These are phyloP conservation scores for Pangasius djambal DNA, from an alignment of 2,797 vertebrate species.

Conservation along the genomic window DNA sequence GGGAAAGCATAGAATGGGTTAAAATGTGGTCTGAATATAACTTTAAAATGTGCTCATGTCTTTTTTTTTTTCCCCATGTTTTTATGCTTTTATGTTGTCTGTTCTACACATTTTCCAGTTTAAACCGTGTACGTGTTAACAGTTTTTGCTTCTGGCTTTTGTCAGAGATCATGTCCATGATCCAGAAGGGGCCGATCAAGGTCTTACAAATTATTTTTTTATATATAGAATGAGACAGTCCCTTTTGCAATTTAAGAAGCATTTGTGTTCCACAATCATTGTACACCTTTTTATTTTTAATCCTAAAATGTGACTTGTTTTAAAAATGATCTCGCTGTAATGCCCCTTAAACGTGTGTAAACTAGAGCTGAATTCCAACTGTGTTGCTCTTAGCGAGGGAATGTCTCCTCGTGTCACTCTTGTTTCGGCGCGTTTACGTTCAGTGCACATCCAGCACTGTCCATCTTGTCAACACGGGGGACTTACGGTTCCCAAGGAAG, in stretches of 20 bases:
- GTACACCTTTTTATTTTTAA: neutral
- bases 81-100: slow-evolving; percentile 43
- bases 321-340: neutral
- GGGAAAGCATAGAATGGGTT: slow-evolving; percentile 27
- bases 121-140: neutral
- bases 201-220: slow-evolving; percentile 7
- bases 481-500: slow-evolving; percentile 73
- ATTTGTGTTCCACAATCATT: neutral
- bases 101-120: slow-evolving; percentile 41
- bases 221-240: slow-evolving; percentile 17
- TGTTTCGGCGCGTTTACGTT: slow-evolving; percentile 40
- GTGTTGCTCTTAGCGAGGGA: neutral
- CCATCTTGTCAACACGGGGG: slow-evolving; percentile 59
- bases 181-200: neutral
- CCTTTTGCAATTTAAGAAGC: neutral
- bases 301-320: slow-evolving; percentile 20
- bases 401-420: slow-evolving; percentile 9
- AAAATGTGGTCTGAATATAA: slow-evolving; percentile 55
- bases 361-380: neutral
- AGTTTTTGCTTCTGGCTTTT: neutral
- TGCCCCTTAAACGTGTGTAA: neutral
- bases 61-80: neutral
- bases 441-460: slow-evolving; percentile 63
- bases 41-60: neutral
- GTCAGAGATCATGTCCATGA: slow-evolving; percentile 10